Evolutionary conservation across 2,113 vertebrate species (phyloP).

Genomic region (Parus major): DNA sequence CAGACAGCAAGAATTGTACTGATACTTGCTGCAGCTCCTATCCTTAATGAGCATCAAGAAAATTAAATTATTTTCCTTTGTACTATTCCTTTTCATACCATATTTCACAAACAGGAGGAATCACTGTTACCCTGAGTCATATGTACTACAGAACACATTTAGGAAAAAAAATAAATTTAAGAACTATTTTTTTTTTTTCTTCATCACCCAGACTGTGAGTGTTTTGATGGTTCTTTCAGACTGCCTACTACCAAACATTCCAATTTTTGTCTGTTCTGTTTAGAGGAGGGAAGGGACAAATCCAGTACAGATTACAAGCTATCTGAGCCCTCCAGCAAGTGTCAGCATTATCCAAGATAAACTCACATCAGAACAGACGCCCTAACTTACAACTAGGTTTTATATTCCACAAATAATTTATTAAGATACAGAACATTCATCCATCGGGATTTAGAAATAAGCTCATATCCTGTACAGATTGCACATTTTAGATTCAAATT

Average conservation of each 20-base stretch:
- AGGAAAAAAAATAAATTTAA: neutral
- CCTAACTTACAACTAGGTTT: constrained; percentile 44
- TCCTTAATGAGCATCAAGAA: neutral
- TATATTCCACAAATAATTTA: constrained; percentile 65
- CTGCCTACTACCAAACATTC: neutral
- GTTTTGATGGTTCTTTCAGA: neutral
- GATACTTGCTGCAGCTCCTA: neutral
- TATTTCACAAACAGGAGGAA: neutral
- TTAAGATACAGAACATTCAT: constrained; percentile 61
- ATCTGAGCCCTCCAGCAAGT: constrained; percentile 54
- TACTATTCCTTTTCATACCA: neutral
- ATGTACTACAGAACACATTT: neutral
- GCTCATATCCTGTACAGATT: constrained; percentile 38
- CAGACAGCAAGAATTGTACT: neutral
- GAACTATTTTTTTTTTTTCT: neutral
- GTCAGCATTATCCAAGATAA: constrained; percentile 55
- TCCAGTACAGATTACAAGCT: neutral
- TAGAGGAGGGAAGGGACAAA: neutral
- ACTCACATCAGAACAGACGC: neutral
- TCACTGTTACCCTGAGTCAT: neutral
- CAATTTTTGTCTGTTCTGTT: neutral
- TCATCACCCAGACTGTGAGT: accelerated
- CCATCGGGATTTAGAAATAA: constrained; percentile 43
- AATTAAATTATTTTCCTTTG: neutral
- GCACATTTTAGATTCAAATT: constrained; percentile 37